Evolutionary conservation across 1,140 invertebrate genomes (phyloP).

Genomic region (Lepidurus arcticus): DNA sequence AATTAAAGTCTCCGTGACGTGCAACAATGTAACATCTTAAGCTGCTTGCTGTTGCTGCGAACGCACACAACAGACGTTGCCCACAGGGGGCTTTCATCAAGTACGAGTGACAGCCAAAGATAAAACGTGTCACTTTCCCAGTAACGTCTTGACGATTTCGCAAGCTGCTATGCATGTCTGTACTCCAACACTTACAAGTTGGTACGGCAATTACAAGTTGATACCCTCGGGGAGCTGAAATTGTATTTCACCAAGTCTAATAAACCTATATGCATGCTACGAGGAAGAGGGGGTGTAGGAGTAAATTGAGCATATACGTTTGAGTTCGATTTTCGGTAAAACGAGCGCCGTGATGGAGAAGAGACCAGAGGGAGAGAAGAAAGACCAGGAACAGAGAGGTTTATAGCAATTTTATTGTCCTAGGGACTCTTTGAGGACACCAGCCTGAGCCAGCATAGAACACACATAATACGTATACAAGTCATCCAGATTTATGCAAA

Average conservation of each 20-base stretch:
- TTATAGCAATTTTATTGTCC: not conserved
- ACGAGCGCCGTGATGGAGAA: no score
- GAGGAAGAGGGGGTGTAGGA: no score
- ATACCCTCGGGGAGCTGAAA: not conserved
- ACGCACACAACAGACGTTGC: not conserved
- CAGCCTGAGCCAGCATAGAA: not conserved
- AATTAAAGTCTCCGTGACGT: not conserved
- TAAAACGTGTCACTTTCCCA: not conserved
- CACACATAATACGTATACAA: not conserved
- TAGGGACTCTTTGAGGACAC: not conserved
- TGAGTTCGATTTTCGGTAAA: no score
- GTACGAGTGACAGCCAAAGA: not conserved
- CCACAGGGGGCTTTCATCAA: not conserved
- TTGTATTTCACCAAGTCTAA: no score
- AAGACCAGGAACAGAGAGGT: not conserved
- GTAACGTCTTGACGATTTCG: not conserved
- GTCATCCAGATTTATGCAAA: not conserved
- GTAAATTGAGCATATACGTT: no score
- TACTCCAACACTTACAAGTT: not conserved
- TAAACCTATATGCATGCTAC: no score
- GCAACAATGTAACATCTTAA: slow-evolving; percentile 10
- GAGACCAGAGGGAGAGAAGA: no score
- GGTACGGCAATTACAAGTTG: not conserved
- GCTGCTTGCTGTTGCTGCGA: not conserved
- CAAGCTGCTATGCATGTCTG: not conserved